These are phyloP conservation scores for Leptatherina wallacei DNA, from an alignment of 2,797 vertebrate genomes.

Conservation along the genomic window DNA sequence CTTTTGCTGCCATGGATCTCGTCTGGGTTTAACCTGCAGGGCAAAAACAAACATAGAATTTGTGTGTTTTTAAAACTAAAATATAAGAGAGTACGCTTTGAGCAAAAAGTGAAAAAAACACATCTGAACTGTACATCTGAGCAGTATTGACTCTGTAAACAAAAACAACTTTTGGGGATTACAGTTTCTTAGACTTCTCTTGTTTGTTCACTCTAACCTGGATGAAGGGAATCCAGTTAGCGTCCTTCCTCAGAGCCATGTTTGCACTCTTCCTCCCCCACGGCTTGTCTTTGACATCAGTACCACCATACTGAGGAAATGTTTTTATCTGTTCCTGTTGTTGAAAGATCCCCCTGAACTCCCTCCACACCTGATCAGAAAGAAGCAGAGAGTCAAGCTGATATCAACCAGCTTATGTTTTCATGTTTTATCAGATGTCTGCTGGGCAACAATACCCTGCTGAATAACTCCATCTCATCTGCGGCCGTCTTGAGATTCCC, in stretches of 20 bases:
- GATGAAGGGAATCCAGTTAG: conserved; percentile 80
- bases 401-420: neutral
- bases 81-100: neutral
- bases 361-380: conserved; percentile 70
- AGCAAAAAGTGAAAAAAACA: neutral
- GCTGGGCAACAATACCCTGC: conserved; percentile 57
- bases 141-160: neutral
- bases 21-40: conserved; percentile 81
- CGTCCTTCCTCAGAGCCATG: conserved; percentile 78
- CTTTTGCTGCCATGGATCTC: conserved; percentile 86
- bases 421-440: neutral
- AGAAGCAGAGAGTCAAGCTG: neutral
- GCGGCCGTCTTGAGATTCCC: conserved; percentile 69
- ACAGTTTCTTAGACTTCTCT: neutral
- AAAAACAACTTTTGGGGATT: neutral
- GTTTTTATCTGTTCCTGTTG: conserved; percentile 81
- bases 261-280: conserved; percentile 61
- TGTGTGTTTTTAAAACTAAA: neutral
- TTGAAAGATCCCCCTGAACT: conserved; percentile 81
- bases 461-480: conserved; percentile 82
- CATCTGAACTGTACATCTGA: neutral
- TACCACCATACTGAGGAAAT: conserved; percentile 75
- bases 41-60: neutral
- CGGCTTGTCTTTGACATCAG: conserved; percentile 58
- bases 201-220: conserved; percentile 62